Evolutionary conservation across 2,797 vertebrate genomes (phyloP).

Genomic region (Danionella dracula): DNA sequence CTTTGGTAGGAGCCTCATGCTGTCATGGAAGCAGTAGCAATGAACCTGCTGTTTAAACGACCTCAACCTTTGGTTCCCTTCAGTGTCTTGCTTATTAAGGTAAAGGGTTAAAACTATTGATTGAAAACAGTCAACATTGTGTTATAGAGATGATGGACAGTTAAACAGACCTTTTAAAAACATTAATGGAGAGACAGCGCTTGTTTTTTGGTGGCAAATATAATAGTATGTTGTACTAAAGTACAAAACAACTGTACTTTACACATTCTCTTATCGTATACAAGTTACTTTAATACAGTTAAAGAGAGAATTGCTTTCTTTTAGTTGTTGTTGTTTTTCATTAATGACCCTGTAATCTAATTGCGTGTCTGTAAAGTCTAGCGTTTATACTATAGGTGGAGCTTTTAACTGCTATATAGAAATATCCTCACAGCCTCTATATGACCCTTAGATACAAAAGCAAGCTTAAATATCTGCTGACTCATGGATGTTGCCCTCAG

Average conservation of each 20-base stretch:
- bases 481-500: neutral
- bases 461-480: neutral
- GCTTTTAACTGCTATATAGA: neutral
- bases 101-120: constrained; percentile 37
- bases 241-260: no score
- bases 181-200: neutral
- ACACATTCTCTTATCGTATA: no score
- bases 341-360: no score
- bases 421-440: neutral
- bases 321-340: no score
- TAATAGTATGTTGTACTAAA: no score
- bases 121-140: neutral
- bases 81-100: constrained; percentile 18
- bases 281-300: no score
- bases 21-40: neutral
- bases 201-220: no score
- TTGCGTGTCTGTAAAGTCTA: no score
- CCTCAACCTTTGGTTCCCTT: neutral
- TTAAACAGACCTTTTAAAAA: neutral
- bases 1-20: neutral
- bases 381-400: neutral
- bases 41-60: constrained; percentile 28
- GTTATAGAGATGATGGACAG: constrained; percentile 2
- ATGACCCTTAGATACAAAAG: neutral
- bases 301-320: no score